Evolutionary conservation across 1,140 invertebrate genomes (phyloP), one percentile per base, ranked within the genome.

Genomic region (Drosophila nigromelanica): DNA sequence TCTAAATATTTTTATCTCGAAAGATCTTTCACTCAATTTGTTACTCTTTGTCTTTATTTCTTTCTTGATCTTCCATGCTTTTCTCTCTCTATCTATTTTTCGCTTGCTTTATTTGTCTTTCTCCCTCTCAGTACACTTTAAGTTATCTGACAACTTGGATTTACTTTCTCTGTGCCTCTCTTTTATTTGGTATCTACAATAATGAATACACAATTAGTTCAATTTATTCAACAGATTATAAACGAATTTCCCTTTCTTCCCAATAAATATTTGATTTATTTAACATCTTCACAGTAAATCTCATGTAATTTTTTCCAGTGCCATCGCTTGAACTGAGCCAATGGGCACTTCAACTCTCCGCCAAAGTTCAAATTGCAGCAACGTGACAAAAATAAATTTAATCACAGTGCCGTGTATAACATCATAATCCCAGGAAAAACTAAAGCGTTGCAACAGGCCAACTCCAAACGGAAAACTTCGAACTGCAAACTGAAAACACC

Each of bases 301-400:
- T 5, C 43, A 12, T 0, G 14, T 8, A 35, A 18, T 60, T 55
- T 58, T 24, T 48, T 45, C 0, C 73, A 73, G 78, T 75, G 77
- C 42, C 21, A 5, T 7, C 33, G 15, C 30, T 12, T 40, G 30
- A 40, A 39, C 43, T 59, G 40, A 68, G 12, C 60, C 68, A 70
- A 55, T 47, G 15, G 14, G 24, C 52, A 66, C 54, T 54, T 59
- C 33, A 50, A 47, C 40, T 11, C 59, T 40, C 48, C 27, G 12
- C 37, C 59, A 80, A 86, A 81, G 71, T 81, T 78, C 78, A 81
- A 81, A 78, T 69, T 76, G 75, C 75, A 78, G 48, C 33, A 64
- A 51, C 48, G 54, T 62, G 55, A 79, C 82, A 70, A 70, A 86
- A 87, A 86, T 86, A 86, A 77, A 78, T 48, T 70, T 63, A 82